phyloP scores from a whole-genome alignment of 92 coral and sea anemone genomes.

The Siderastrea siderea region DNA sequence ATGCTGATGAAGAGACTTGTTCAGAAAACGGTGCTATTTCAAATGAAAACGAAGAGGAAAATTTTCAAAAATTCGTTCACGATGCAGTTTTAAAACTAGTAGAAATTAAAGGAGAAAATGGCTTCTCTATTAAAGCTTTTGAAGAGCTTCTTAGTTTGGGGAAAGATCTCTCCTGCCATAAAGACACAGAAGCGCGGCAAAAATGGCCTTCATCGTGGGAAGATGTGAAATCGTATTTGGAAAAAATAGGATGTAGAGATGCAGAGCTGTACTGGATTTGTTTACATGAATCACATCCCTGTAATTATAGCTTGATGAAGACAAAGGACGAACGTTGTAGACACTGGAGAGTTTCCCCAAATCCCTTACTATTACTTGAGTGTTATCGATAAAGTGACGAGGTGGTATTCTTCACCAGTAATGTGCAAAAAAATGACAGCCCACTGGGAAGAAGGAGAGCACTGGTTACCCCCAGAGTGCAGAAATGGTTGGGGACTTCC shows the following conservation, averaged over 20 bases:
- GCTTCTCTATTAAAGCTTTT: slow-evolving; percentile 64
- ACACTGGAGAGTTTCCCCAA: slow-evolving; percentile 52
- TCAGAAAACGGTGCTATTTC: no score
- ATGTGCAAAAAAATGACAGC: slow-evolving; percentile 80
- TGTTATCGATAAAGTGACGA: slow-evolving; percentile 62
- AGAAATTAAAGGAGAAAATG: slow-evolving; percentile 64
- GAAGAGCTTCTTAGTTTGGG: slow-evolving; percentile 71
- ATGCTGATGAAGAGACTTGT: no score
- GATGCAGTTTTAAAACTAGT: slow-evolving; percentile 68
- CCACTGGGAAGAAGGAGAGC: slow-evolving; percentile 63
- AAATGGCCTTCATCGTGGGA: slow-evolving; percentile 62
- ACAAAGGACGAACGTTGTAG: slow-evolving; percentile 29
- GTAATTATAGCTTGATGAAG: slow-evolving; percentile 37
- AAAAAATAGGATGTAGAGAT: slow-evolving; percentile 32
- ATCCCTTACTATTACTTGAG: slow-evolving; percentile 74
- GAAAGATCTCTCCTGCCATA: slow-evolving; percentile 29
- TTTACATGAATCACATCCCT: slow-evolving; percentile 59
- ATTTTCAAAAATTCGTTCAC: slow-evolving; percentile 12
- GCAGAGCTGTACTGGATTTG: slow-evolving; percentile 59
- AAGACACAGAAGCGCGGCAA: slow-evolving; percentile 32
- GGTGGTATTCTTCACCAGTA: slow-evolving; percentile 63
- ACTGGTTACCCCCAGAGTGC: slow-evolving; percentile 67
- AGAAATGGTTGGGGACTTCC: slow-evolving; percentile 70
- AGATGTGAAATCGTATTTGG: slow-evolving; percentile 36
- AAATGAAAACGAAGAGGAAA: not conserved